phyloP scores from a whole-genome alignment of 2,888 invertebrate genomes.

The Byasa hedistus region DNA sequence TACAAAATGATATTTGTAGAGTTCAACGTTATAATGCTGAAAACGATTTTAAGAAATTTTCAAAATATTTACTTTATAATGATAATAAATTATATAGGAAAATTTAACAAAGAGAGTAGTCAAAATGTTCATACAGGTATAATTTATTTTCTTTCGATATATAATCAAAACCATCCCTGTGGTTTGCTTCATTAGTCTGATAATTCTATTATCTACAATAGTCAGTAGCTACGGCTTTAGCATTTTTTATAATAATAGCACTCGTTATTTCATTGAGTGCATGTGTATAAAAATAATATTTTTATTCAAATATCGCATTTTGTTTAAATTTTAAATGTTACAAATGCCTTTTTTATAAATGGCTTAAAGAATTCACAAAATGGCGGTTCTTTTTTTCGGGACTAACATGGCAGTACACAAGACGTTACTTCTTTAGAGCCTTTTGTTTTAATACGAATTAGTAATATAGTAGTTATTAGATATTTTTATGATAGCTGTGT shows the following conservation, averaged over 20 bases:
- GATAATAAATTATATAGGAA: background rate
- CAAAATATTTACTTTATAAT: background rate
- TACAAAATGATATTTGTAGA: background rate
- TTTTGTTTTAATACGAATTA: constrained; percentile 24
- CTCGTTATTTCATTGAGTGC: background rate
- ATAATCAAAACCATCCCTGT: background rate
- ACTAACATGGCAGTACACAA: background rate
- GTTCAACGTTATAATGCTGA: background rate
- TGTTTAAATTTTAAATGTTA: background rate
- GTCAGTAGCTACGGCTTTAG: constrained; percentile 1
- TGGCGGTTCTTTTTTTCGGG: background rate
- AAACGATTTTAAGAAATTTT: background rate
- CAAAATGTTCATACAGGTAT: background rate
- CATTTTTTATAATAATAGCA: background rate
- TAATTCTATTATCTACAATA: background rate
- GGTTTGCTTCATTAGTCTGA: background rate
- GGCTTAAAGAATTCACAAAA: background rate
- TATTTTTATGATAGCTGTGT: constrained; percentile 42
- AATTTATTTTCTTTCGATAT: background rate
- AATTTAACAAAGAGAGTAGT: background rate
- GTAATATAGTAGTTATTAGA: constrained; percentile 30
- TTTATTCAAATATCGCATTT: background rate
- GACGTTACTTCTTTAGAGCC: constrained; percentile 1
- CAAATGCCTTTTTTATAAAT: background rate
- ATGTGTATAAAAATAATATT: background rate